Conservation (phyloP, 2,113 vertebrate genomes). For the human region GRCh38 chr5:162819501-162820000, state of each 20-base stretch:
- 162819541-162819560: neutral
- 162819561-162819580: neutral
- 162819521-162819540: neutral
- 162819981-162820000: neutral
- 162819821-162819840: neutral
- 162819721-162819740: neutral
- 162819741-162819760: neutral
- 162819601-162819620: neutral
- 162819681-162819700: neutral
- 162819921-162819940: neutral
- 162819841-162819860: neutral
- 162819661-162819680: neutral
- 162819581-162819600: neutral
- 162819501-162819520: neutral
- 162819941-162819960: neutral
- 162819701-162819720: neutral
- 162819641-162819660: neutral
- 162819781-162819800: neutral
- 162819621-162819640: neutral
- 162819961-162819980: neutral
- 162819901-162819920: neutral
- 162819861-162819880: neutral
- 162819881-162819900: neutral
- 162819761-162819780: neutral
- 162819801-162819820: neutral